These are phyloP conservation scores for Onychomys arenicola DNA, from an alignment of 2,797 vertebrate genomes.

Conservation along the genomic window DNA sequence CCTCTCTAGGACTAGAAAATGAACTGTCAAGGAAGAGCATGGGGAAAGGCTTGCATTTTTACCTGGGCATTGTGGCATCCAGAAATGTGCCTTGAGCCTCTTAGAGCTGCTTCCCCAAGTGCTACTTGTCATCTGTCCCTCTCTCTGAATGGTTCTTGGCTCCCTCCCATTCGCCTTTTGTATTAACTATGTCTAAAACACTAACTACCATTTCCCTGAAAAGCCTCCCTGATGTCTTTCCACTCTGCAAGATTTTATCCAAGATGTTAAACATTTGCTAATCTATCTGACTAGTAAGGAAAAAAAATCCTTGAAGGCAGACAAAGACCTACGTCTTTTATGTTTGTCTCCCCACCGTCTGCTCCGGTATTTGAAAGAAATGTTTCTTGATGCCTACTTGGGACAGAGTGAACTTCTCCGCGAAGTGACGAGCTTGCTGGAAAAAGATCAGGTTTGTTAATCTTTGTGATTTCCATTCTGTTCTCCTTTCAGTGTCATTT, in stretches of 20 bases:
- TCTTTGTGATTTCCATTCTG: neutral
- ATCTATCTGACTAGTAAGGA: neutral
- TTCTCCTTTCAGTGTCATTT: neutral
- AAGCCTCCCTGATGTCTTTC: neutral
- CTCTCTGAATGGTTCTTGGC: neutral
- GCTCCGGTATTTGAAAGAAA: neutral
- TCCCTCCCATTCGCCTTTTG: neutral
- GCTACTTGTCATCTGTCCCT: neutral
- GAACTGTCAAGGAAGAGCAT: neutral
- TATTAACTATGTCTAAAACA: neutral
- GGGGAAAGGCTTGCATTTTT: neutral
- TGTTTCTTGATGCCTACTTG: neutral
- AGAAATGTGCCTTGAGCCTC: neutral
- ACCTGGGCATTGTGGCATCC: neutral
- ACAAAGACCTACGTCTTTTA: neutral
- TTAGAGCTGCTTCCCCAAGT: neutral
- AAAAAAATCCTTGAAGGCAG: neutral
- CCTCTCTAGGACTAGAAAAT: neutral
- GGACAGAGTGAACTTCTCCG: neutral
- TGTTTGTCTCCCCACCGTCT: neutral
- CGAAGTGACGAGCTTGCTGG: neutral
- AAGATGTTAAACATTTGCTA: neutral
- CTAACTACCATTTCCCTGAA: neutral
- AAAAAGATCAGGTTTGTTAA: neutral
- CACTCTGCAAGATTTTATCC: neutral